Evolutionary conservation across 2,888 invertebrate genomes (phyloP).

Genomic region (Ametastegia equiseti): DNA sequence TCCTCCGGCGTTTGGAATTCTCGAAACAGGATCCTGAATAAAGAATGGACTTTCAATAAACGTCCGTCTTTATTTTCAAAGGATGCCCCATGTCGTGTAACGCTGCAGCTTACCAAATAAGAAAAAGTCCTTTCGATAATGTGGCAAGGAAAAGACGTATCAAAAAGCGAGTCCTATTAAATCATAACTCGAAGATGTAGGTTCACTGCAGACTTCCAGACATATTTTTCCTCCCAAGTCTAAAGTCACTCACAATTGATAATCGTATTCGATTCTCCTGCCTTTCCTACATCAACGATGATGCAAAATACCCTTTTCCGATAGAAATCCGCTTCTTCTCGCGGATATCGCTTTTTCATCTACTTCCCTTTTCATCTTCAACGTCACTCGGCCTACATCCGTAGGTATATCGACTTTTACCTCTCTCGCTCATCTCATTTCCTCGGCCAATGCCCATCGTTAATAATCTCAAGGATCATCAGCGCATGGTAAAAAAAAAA

Average conservation of each 20-base stretch:
- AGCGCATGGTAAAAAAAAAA: neutral
- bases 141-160: neutral
- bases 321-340: neutral
- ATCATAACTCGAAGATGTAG: neutral
- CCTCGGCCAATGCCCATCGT: neutral
- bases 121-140: neutral
- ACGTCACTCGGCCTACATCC: neutral
- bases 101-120: neutral
- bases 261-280: constrained; percentile 2
- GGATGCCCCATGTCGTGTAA: neutral
- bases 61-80: neutral
- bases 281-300: neutral
- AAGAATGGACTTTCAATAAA: neutral
- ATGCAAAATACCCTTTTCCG: neutral
- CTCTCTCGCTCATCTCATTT: neutral
- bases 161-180: neutral
- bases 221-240: neutral
- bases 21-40: neutral
- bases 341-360: neutral
- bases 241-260: neutral
- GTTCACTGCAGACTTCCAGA: neutral
- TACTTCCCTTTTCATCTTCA: neutral
- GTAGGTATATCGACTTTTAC: neutral
- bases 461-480: neutral
- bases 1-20: neutral